Evolutionary conservation across 2,888 invertebrate species (phyloP).

Genomic region (Epirrhoe tristata): DNA sequence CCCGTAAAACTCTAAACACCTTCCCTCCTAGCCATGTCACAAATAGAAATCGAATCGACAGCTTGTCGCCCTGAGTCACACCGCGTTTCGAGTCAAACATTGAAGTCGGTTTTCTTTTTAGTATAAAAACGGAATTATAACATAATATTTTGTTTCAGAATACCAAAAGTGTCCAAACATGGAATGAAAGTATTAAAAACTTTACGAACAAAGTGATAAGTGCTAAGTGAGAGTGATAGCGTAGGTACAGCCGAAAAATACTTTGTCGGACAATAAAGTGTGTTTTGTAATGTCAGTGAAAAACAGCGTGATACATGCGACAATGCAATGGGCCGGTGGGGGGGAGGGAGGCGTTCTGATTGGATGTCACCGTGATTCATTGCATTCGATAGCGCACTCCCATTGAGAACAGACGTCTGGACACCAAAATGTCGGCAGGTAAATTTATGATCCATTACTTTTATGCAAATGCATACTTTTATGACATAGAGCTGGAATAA

Average conservation of each 20-base stretch:
- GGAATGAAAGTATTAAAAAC: constrained; percentile 17
- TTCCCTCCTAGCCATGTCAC: too few relatives aligned
- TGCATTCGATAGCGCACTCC: constrained; percentile 56
- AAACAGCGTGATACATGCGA: constrained; percentile 64
- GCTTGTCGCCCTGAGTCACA: too few relatives aligned
- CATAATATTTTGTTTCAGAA: constrained; percentile 18
- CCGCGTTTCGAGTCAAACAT: too few relatives aligned
- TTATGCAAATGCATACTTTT: constrained; percentile 26
- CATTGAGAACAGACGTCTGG: constrained; percentile 56
- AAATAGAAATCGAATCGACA: too few relatives aligned
- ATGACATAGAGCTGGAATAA: constrained; percentile 10
- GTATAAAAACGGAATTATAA: too few relatives aligned
- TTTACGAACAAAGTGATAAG: constrained; percentile 23
- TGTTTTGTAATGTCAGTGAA: constrained; percentile 69
- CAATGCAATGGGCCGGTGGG: constrained; percentile 78
- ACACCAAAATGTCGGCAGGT: constrained; percentile 79
- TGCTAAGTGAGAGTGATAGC: constrained; percentile 24
- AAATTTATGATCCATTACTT: constrained; percentile 47
- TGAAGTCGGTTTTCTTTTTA: too few relatives aligned
- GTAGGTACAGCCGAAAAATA: constrained; percentile 27
- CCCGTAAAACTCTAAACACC: too few relatives aligned
- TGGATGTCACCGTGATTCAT: constrained; percentile 59
- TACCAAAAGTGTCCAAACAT: constrained; percentile 6
- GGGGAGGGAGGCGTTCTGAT: constrained; percentile 58
- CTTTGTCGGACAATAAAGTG: constrained; percentile 39